Base-by-base conservation (phyloP, 2,888 invertebrate species). In the Aromia moschata region DNA sequence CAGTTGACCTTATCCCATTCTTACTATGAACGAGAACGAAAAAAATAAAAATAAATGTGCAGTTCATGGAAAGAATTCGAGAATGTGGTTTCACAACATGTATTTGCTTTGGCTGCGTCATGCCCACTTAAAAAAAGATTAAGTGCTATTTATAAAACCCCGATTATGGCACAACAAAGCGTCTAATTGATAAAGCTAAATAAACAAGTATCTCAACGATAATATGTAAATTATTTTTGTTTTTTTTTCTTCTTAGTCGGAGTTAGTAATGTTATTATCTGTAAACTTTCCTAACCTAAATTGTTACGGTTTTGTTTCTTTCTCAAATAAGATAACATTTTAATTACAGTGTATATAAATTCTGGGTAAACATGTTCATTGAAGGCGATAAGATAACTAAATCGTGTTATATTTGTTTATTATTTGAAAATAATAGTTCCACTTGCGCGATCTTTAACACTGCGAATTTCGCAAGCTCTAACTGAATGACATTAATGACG, bases 181-280 rank as follows among this genome's bases (percentile, higher is more conserved):
- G 44, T 37, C 37, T 47, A 38, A 25, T 11, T 16, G 44, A 16
- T 36, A 14, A 43, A 20, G 37, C 33, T 40, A 43, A 51, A 46
- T 52, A 46, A 52, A 57, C 57, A 52, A 45, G 40, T 40, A 20
- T 38, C n/a, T n/a, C n/a, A n/a, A 41, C 31, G 51, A 57, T 57
- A 57, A 57, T 52, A 52, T 52, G 52, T 52, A 52, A 52, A 52
- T 52, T 52, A 52, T 52, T 52, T 52, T 10, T 52, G 43, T 25
- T 38, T 52, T 49, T 51, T 52, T 31, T 16, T 25, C 16, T 16
- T 5, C 31, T 41, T 17, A n/a, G n/a, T n/a, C 30, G 31, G 41
- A 52, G 41, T 52, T 52, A 52, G 41, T 52, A 52, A 52, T 52
- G 25, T 40, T 30, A 18, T 40, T 33, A 51, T 51, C 51, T 51